Evolutionary conservation across 1,140 invertebrate genomes (phyloP), one percentile per base, ranked within the genome.

Genomic region (Drosophila setifemur): DNA sequence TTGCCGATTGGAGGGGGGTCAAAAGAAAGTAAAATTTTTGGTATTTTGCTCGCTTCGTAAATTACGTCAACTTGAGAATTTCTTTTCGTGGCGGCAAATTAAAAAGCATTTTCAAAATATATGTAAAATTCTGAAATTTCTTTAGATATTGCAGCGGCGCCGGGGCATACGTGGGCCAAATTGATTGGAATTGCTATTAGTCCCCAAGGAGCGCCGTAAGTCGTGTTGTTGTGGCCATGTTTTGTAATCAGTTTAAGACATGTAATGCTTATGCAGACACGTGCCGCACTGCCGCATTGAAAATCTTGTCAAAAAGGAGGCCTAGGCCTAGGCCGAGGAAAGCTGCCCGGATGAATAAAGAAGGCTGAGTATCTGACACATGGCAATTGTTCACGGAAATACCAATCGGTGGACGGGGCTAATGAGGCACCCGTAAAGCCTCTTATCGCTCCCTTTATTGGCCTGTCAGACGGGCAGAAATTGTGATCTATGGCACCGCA

Each of bases 21-120:
- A 16, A 66, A 69, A 69, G 78, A 82, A 82, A 82, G 78, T 82
- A 83, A 82, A 83, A 83, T 55, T 70, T 39, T 58, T 25, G 28
- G 25, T 55, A 47, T 72, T 58, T 50, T n/a, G 9, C 40, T 48
- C 44, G 58, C 37, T 67, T 58, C 54, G 82, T 75, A 76, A 82
- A 53, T 74, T 71, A 64, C 42, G 33, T 63, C 33, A 40, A 25
- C 60, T 63, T 28, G 31, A 33, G 60, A 64, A 64, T 49, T 64
- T 39, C 60, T 64, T 39, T 16, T 21, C 31, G 8, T 29, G 55
- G 60, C 54, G 54, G 54, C 54, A 64, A 60, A 61, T 61, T 63
- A 49, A 48, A 14, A 16, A 19, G 19, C 9, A 48, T 52, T 23
- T 1, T 2, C 12, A 58, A 29, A 64, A 25, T 23, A 4, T 28